Evolutionary conservation across 2,113 vertebrate species (phyloP).

Genomic region (Rhipidura dahli): DNA sequence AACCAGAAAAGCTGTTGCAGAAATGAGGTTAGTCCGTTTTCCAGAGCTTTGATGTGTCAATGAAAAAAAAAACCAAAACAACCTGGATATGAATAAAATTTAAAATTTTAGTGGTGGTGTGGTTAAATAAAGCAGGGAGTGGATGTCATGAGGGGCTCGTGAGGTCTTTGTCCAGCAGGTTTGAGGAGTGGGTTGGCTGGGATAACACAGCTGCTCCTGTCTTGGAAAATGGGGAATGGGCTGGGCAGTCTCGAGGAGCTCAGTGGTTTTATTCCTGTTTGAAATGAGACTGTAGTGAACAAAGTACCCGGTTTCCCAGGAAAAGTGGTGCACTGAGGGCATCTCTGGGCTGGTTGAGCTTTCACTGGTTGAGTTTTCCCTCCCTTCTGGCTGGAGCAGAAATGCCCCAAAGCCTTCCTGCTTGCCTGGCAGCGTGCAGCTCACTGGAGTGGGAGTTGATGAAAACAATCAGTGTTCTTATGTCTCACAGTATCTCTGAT

Average conservation of each 20-base stretch:
- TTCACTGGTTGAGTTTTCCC: neutral
- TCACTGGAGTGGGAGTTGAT: neutral
- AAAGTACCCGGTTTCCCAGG: neutral
- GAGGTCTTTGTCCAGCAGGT: neutral
- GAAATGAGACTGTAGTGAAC: neutral
- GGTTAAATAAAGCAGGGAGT: neutral
- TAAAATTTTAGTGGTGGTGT: neutral
- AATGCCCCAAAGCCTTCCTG: neutral
- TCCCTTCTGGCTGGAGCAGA: neutral
- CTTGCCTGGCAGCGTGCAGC: neutral
- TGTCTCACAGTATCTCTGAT: neutral
- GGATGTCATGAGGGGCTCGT: neutral
- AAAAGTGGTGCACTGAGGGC: fast-evolving
- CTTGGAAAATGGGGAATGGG: neutral
- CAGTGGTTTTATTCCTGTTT: neutral
- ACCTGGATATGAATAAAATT: neutral
- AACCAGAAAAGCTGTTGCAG: neutral
- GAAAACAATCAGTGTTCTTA: neutral
- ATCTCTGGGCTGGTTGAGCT: neutral
- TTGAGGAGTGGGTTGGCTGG: neutral
- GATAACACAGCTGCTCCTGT: neutral
- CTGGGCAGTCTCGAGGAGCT: neutral
- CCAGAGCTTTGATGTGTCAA: neutral
- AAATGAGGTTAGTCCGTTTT: neutral
- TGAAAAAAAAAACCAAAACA: neutral